Evolutionary conservation across 1,140 invertebrate species (phyloP), one percentile per base, ranked within the genome.

Genomic region (Calosoma granatense): DNA sequence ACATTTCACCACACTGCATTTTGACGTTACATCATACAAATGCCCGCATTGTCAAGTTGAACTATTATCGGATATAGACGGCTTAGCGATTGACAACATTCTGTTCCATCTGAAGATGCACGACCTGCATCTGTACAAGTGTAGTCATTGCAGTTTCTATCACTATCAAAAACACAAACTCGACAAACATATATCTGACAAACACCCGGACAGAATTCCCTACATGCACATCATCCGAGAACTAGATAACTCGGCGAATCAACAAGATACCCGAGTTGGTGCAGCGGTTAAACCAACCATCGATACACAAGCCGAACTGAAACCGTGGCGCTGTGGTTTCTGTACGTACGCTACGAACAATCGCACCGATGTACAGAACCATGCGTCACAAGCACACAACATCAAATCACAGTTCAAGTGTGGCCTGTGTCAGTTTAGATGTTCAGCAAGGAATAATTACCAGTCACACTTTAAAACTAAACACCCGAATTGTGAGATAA

Each of bases 91-190:
- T 2, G 75, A 81, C 20, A 78, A 79, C 57, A 81, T 89, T 58
- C 72, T 81, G 3, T 71, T 75, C 57, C 87, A 90, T 72, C 75
- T 90, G 56, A 84, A 84, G 71, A 81, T 89, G 74, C 88, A 90
- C 71, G 85, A 85, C 58, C 70, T 75, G 2, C 77, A 74, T 58
- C 70, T 90, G 20, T 88, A 84, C 67, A 83, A 82, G 61, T 90
- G 86, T 72, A 77, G 77, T 1, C 69, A 78, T 60, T 88, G 86
- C 63, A 70, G 76, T 63, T 81, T 81, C 68, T 76, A 83, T 61
- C 81, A 87, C 70, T 78, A 78, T 67, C 76, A 79, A 54, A 76
- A 74, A 3, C 72, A 81, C 30, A 73, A 82, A 2, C 74, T 88
- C 0, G 85, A 87, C 22, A 78, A 79, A 19, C 87, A 89, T 67